phyloP scores from a whole-genome alignment of 2,797 vertebrate genomes.

The Poecile montanus region DNA sequence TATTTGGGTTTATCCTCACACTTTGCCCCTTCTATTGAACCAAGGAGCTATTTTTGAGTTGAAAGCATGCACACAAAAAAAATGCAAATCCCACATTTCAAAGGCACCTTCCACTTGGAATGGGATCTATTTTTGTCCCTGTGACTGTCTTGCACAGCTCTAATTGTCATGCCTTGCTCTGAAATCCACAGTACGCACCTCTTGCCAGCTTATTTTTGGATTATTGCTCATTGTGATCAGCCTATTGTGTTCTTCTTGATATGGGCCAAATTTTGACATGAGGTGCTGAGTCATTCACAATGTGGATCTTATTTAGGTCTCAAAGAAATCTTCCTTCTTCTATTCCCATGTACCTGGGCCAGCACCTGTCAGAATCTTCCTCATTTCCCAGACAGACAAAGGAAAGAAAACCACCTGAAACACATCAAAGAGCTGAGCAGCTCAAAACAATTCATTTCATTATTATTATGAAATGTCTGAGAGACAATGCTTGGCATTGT shows the following conservation, averaged over 20 bases:
- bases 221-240: slow-evolving; percentile 62
- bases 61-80: background rate
- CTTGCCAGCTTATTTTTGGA: slow-evolving; percentile 42
- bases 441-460: background rate
- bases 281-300: slow-evolving; percentile 41
- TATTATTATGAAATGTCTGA: background rate
- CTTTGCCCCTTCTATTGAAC: background rate
- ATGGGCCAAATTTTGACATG: slow-evolving; percentile 38
- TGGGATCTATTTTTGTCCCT: slow-evolving; percentile 57
- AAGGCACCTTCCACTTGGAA: slow-evolving; percentile 59
- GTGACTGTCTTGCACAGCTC: slow-evolving; percentile 33
- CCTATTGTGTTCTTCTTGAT: slow-evolving; percentile 60
- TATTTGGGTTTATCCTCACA: slow-evolving; percentile 4
- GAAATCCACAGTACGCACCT: background rate
- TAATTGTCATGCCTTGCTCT: slow-evolving; percentile 47
- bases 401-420: background rate
- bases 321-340: slow-evolving; percentile 1
- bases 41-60: background rate
- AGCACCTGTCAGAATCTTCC: background rate
- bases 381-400: background rate
- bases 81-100: slow-evolving; percentile 54
- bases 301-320: background rate
- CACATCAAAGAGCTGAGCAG: background rate
- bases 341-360: background rate
- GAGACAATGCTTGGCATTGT: background rate